Evolutionary conservation across 1,140 invertebrate genomes (phyloP), one percentile per base, ranked within the genome.

Genomic region (Tachypleus tridentatus): DNA sequence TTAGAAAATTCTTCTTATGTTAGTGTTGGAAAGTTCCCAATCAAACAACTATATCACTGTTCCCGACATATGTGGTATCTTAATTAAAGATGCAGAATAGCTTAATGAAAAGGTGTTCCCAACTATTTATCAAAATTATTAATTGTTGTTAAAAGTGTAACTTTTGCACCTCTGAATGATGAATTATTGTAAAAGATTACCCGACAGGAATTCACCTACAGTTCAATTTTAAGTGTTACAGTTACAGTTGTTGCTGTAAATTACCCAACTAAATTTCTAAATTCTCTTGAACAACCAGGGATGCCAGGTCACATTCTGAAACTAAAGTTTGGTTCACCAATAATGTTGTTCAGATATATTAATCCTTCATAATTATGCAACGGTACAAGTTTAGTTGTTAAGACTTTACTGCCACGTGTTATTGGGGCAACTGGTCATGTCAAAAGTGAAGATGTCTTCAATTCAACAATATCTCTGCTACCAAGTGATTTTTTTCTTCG

Each of bases 201-300:
- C 29, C 29, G 29, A 29, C 0, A 29, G 29, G 29, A 29, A 29
- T 29, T 29, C 29, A 29, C 29, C 29, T 29, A 29, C 29, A 29
- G 29, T 29, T 2, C 29, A 29, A 29, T 2, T 0, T 29, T 29
- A 29, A 29, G 29, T 1, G 29, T 29, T 29, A 29, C 29, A 29
- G 29, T 29, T 29, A 29, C 29, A 2, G 29, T 29, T 29, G 29
- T 29, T 29, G 0, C 29, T 29, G 29, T 29, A 29, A 69, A 75
- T 66, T 77, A 75, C 70, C 75, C 73, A 62, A 72, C 67, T 51
- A 73, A 77, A 71, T 75, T 77, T 73, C 69, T 77, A 49, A 74
- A 77, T 72, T 73, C 73, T 58, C 64, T 77, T n/a, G 65, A 74
- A 66, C 69, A 65, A 57, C 68, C 72, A 63, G 74, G 74, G 65